phyloP scores from a whole-genome alignment of 2,113 vertebrate genomes.

The Gulo gulo region DNA sequence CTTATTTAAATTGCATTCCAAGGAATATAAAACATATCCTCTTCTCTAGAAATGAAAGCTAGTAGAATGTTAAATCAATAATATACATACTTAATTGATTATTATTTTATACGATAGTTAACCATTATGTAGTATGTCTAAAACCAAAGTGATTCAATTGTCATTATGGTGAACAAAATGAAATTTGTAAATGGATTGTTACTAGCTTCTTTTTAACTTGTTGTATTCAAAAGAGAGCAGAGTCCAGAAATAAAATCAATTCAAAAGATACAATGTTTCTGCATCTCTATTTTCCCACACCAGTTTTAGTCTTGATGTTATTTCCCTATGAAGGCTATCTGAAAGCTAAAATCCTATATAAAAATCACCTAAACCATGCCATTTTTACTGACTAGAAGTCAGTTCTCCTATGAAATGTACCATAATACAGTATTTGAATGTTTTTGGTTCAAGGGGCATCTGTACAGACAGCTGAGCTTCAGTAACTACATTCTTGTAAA shows the following conservation, averaged over 20 bases:
- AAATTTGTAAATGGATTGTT: conserved; percentile 45
- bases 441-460: neutral
- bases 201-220: conserved; percentile 54
- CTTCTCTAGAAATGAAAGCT: conserved; percentile 30
- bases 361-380: conserved; percentile 64
- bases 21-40: neutral
- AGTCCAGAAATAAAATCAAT: conserved; percentile 60
- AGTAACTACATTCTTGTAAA: neutral
- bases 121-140: neutral
- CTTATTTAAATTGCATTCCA: conserved; percentile 31
- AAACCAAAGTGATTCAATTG: conserved; percentile 25
- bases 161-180: neutral
- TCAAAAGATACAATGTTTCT: conserved; percentile 49
- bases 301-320: conserved; percentile 65
- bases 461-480: neutral
- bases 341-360: conserved; percentile 69
- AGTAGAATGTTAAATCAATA: conserved; percentile 41
- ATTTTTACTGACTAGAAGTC: conserved; percentile 64
- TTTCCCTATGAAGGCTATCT: conserved; percentile 67
- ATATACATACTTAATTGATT: neutral
- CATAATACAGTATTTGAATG: conserved; percentile 34
- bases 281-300: conserved; percentile 73
- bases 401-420: conserved; percentile 43
- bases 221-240: conserved; percentile 59
- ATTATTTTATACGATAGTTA: conserved; percentile 33